phyloP scores from a whole-genome alignment of 2,113 vertebrate species.

The Rhea americana region DNA sequence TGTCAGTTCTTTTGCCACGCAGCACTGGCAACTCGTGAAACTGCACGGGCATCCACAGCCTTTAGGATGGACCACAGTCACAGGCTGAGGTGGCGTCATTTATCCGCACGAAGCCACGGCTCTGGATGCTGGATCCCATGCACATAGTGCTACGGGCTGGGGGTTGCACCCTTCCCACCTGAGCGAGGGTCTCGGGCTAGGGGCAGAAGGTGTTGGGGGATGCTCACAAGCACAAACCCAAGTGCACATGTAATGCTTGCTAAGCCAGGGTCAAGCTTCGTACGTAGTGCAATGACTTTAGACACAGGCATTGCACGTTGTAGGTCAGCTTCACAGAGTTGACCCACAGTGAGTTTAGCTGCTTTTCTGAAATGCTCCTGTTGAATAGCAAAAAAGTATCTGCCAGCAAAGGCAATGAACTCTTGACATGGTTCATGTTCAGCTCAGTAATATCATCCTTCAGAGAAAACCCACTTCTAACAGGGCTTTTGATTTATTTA shows the following conservation, averaged over 20 bases:
- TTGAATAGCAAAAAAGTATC: background rate
- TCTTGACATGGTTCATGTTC: background rate
- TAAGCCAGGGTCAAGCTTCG: background rate
- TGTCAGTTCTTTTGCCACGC: background rate
- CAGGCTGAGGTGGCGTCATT: background rate
- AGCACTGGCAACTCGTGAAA: background rate
- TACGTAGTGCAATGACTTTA: background rate
- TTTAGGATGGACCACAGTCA: rapidly evolving
- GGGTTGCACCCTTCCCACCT: background rate
- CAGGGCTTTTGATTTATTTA: background rate
- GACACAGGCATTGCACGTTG: background rate
- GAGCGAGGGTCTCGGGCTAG: background rate
- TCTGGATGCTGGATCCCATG: background rate
- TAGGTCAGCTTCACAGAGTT: background rate
- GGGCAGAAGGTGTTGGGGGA: background rate
- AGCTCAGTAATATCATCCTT: background rate
- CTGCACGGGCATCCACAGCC: rapidly evolving
- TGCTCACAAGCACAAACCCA: background rate
- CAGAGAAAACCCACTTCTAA: background rate
- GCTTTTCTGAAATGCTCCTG: background rate
- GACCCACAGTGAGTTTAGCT: background rate
- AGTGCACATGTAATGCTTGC: background rate
- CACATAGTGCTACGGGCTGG: rapidly evolving
- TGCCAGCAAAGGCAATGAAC: background rate
- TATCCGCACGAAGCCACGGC: rapidly evolving